Evolutionary conservation across 35 echinoderm and acorn worm species (phyloP).

Genomic region (Heliocidaris tuberculata): DNA sequence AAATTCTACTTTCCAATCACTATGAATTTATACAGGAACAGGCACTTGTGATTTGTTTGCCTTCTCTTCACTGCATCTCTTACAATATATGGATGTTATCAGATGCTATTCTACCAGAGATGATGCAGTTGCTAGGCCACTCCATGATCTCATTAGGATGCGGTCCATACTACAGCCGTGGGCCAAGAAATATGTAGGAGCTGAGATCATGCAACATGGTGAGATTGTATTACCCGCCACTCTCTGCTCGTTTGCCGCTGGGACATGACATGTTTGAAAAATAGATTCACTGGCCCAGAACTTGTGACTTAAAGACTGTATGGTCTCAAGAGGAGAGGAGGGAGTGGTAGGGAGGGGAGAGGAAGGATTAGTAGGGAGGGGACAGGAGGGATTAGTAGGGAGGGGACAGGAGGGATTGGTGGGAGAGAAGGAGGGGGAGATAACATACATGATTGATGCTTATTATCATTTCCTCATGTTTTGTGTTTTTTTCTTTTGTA

Average conservation of each 20-base stretch:
- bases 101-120: not conserved
- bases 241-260: slow-evolving; percentile 21
- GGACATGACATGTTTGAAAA: slow-evolving; percentile 36
- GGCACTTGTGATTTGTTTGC: too few species aligned
- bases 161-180: not conserved
- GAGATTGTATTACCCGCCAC: not conserved
- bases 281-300: not conserved
- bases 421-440: too few species aligned
- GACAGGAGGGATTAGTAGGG: not conserved
- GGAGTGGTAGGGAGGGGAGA: not conserved
- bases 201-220: slow-evolving; percentile 6
- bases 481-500: too few species aligned
- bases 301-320: not conserved
- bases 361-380: not conserved
- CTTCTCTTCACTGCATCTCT: too few species aligned
- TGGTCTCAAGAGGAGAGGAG: not conserved
- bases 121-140: not conserved
- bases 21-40: too few species aligned
- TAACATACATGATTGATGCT: too few species aligned
- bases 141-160: slow-evolving; percentile 4
- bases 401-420: not conserved
- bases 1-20: too few species aligned
- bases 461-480: too few species aligned
- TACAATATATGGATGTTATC: too few species aligned
- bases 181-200: slow-evolving; percentile 19